A percentile compares a stretch with the other conserved stretches of the same genome.
Conservation (phyloP, 2,888 invertebrate species). For the Chrysolina haemoptera region DNA sequence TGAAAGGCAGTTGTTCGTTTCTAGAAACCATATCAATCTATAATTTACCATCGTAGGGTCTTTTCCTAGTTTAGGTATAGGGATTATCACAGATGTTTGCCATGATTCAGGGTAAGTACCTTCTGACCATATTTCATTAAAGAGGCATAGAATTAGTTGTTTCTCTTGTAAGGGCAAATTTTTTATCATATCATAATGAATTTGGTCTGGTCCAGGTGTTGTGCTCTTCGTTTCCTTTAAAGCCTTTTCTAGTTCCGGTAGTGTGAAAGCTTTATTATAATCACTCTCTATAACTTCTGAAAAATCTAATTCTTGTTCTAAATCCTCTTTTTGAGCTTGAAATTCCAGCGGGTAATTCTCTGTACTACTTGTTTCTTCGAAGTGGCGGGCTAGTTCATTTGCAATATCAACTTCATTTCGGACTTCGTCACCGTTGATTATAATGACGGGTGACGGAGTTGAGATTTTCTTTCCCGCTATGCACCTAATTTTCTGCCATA, state of each 20-base stretch:
- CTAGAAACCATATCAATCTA: slow-evolving; percentile 30
- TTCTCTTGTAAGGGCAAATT: slow-evolving; percentile 15
- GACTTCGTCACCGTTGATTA: background rate
- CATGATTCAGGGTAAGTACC: slow-evolving; percentile 21
- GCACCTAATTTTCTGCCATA: too few species aligned
- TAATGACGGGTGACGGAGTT: too few species aligned
- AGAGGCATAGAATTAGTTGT: slow-evolving; percentile 23
- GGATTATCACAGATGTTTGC: slow-evolving; percentile 31
- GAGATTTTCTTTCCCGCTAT: too few species aligned
- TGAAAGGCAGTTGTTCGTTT: too few species aligned
- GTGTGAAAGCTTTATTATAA: slow-evolving; percentile 22
- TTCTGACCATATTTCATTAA: slow-evolving; percentile 33
- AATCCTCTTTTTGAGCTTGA: too few species aligned
- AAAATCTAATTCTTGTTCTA: slow-evolving; percentile 26
- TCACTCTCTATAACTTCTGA: background rate
- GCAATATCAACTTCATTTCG: slow-evolving; percentile 9
- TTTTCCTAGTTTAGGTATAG: slow-evolving; percentile 28
- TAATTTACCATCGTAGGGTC: slow-evolving; percentile 31
- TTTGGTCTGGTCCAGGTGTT: slow-evolving; percentile 27
- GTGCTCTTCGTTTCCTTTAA: slow-evolving; percentile 15
- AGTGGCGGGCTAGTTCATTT: slow-evolving; percentile 24
- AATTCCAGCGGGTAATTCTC: too few species aligned
- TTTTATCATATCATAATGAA: slow-evolving; percentile 27
- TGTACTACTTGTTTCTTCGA: slow-evolving; percentile 15
- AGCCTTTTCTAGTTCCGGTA: slow-evolving; percentile 29